Conservation (phyloP, 2,113 vertebrate species). For the Odocoileus hemionus region DNA sequence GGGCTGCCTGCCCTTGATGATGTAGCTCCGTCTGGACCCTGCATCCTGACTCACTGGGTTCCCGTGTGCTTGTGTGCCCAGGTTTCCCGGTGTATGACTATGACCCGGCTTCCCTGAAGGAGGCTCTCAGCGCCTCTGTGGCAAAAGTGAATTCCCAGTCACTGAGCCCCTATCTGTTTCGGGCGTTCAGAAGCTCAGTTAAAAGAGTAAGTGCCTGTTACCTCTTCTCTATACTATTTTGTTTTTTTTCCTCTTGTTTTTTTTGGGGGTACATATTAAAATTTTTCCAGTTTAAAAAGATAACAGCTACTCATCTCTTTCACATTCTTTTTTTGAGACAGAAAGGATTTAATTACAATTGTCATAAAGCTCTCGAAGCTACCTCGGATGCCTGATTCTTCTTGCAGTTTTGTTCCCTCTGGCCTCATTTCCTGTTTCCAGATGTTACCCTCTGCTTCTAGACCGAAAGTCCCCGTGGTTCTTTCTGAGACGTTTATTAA, state of each 20-base stretch:
- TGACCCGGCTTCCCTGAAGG: conserved; percentile 32
- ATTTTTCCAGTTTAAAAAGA: neutral
- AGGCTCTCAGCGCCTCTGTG: conserved; percentile 74
- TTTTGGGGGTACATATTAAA: neutral
- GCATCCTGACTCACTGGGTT: neutral
- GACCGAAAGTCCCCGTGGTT: accelerated
- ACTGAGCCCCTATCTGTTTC: conserved; percentile 64
- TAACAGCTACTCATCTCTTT: neutral
- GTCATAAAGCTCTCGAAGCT: neutral
- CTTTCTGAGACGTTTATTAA: neutral
- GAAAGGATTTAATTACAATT: neutral
- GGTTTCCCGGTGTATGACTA: conserved; percentile 77
- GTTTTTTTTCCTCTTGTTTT: neutral
- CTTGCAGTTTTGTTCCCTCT: neutral
- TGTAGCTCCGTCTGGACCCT: accelerated
- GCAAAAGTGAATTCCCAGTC: conserved; percentile 73
- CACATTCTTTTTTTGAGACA: neutral
- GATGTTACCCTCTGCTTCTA: neutral
- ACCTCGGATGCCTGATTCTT: neutral
- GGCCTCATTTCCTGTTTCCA: neutral
- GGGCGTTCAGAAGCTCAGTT: conserved; percentile 59
- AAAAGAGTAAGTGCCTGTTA: conserved; percentile 56
- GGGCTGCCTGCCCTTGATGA: accelerated
- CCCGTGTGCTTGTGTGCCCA: neutral
- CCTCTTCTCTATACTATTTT: accelerated